These are phyloP conservation scores for Rhagonycha fulva DNA, from an alignment of 2,888 invertebrate species.

Conservation along the genomic window DNA sequence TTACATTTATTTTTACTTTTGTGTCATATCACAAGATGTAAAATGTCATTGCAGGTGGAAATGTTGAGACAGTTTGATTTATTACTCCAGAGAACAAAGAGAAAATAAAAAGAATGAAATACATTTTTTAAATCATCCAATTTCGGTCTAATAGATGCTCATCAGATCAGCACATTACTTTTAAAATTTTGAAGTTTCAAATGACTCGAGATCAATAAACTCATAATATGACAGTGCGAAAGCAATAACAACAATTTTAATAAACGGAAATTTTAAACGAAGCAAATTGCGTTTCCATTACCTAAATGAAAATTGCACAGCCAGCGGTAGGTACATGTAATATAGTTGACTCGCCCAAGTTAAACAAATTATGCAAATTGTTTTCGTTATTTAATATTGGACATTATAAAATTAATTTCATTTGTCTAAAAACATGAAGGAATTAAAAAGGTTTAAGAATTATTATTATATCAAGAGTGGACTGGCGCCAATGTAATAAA, in stretches of 20 bases:
- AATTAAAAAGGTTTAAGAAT: background rate
- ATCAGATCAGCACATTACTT: background rate
- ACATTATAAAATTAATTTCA: background rate
- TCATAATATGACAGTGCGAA: background rate
- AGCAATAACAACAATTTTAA: background rate
- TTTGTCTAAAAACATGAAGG: background rate
- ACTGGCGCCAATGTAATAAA: too few relatives aligned
- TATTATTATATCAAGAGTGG: too few relatives aligned
- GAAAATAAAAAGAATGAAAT: background rate
- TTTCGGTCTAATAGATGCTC: background rate
- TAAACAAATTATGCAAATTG: background rate
- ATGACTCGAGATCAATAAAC: background rate
- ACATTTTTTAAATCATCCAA: background rate
- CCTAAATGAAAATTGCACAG: background rate
- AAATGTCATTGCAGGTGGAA: background rate
- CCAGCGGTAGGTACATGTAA: background rate
- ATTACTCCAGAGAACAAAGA: background rate
- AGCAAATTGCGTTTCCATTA: background rate
- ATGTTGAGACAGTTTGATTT: background rate
- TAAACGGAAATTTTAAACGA: background rate
- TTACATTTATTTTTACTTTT: background rate
- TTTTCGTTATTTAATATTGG: background rate
- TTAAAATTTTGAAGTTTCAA: background rate
- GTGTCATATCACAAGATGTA: background rate
- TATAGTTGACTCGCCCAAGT: background rate